Evolutionary conservation across 1,140 invertebrate genomes (phyloP), one percentile per base, ranked within the genome.

Genomic region (Lethocerus indicus): DNA sequence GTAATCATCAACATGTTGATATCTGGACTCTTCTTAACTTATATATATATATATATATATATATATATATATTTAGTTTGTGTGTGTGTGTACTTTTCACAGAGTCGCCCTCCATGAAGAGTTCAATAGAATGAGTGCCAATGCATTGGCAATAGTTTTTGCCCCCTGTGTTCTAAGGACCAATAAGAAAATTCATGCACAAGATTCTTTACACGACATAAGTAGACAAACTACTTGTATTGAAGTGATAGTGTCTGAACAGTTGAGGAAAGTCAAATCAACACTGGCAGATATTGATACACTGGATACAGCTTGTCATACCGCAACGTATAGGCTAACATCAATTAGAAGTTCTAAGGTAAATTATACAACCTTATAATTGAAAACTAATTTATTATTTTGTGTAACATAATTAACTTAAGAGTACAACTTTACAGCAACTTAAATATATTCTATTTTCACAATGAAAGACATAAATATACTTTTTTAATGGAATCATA

Each of bases 131-230:
- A 97, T 97, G 92, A 87, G 81, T 54, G 73, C 87, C 0, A 86
- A 85, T 57, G 85, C 87, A 35, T 66, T 97, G 46, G 87, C 92
- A 16, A 92, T 95, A 56, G 87, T 96, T 39, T 95, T 95, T 69
- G 89, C 90, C 12, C 92, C 92, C 6, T 94, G 89, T 65, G 84
- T 96, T 45, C 67, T 96, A 49, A 71, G 89, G 43, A 88, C 87
- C 27, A 85, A 86, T 63, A 81, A 87, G 61, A 64, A 76, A 39
- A 71, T 91, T 44, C 86, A 87, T 26, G 89, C 88, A 14, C 90
- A 94, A 65, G 89, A 90, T 61, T 86, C 85, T 56, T 69, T 93
- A 43, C 77, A 80, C 57, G 82, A 86, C 59, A 84, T 87, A 50
- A 73, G 77, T 52, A 70, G 77, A 12, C 81, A 86, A 61, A 87